Evolutionary conservation across 2,888 invertebrate species (phyloP), one percentile per base, ranked within the genome.

Genomic region (Endotricha flammealis): DNA sequence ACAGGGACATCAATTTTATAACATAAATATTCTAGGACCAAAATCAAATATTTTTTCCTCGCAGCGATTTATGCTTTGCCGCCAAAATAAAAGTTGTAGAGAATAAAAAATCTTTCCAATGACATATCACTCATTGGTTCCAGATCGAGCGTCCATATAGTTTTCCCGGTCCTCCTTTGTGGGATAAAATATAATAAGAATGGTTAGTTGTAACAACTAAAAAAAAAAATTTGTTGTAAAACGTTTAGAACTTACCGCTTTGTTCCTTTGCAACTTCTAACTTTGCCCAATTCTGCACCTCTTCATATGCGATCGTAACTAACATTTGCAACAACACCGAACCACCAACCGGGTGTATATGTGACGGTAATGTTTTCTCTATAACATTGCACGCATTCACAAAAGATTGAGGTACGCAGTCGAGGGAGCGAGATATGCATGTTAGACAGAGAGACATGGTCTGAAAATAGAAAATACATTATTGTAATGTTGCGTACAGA

Each of bases 401-500:
- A n/a, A 90, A 72, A 1, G 76, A 76, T 2, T 89, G 86, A 0
- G 93, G 91, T 6, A 93, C 60, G 50, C 92, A 92, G 50, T 91
- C 91, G 68, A 92, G 88, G 8, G 92, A 82, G 53, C 93, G 91
- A 1, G 90, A 88, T 42, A 94, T 87, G 59, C 92, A 92, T 0
- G 90, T 90, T 12, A 95, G 73, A 10, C 92, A 90, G 39, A 94
- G 81, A 0, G 92, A 91, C 91, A 93, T 93, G 8, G 93, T 90
- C 87, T 87, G 70, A 0, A 62, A 60, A 24, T 5, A 16, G 33
- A 32, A n/a, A 11, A 16, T 34, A 28, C n/a, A n/a, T n/a, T n/a
- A n/a, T n/a, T n/a, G n/a, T n/a, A n/a, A n/a, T n/a, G n/a, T n/a
- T n/a, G n/a, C n/a, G n/a, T n/a, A n/a, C n/a, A n/a, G n/a, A n/a